phyloP scores from a whole-genome alignment of 2,888 invertebrate genomes.

The Tetragonula carbonaria region DNA sequence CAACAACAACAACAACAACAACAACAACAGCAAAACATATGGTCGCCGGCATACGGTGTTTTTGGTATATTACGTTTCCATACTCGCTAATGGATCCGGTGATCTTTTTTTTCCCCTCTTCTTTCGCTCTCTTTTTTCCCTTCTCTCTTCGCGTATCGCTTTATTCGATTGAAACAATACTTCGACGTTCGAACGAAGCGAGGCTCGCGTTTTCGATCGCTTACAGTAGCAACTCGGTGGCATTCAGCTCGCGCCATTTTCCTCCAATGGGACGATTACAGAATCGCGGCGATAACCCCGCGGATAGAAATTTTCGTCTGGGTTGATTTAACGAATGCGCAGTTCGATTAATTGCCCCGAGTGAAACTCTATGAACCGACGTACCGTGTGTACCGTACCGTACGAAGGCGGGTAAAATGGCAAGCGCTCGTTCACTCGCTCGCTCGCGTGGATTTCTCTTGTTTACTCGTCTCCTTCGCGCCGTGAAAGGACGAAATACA shows the following conservation, averaged over 20 bases:
- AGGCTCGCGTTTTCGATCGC: slow-evolving; percentile 30
- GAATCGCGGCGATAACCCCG: neutral
- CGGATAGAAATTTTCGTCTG: neutral
- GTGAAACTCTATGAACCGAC: no score
- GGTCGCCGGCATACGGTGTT: neutral
- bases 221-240: neutral
- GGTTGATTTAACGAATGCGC: neutral
- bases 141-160: slow-evolving; percentile 7
- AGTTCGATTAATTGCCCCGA: neutral
- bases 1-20: no score
- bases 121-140: no score
- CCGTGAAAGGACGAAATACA: slow-evolving; percentile 46
- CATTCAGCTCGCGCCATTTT: slow-evolving; percentile 38
- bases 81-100: slow-evolving; percentile 28
- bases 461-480: slow-evolving; percentile 59
- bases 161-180: slow-evolving; percentile 26
- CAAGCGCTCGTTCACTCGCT: slow-evolving; percentile 20
- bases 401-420: slow-evolving; percentile 48
- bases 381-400: neutral
- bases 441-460: slow-evolving; percentile 50
- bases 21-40: neutral
- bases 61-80: slow-evolving; percentile 25
- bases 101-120: slow-evolving; percentile 7
- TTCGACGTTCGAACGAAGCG: slow-evolving; percentile 5
- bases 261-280: slow-evolving; percentile 12